Percentiles rank a stretch among this genome's conserved stretches.
phyloP scores from a whole-genome alignment of 2,797 vertebrate species.

The Anguilla megastoma region DNA sequence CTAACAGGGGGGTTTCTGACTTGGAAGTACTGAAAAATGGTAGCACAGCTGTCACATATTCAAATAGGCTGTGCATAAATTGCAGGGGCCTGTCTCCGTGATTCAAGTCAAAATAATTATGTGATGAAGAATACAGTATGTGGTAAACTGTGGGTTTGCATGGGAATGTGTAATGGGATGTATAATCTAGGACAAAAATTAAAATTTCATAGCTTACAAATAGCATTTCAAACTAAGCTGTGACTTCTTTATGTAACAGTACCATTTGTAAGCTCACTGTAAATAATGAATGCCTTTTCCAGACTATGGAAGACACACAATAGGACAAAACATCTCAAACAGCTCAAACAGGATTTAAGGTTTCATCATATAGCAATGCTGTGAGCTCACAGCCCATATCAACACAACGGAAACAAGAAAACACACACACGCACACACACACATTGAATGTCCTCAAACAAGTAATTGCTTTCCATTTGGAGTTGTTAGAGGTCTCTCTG shows the following conservation, averaged over 20 bases:
- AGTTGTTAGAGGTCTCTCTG: too few relatives aligned
- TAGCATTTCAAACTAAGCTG: slow-evolving; percentile 66
- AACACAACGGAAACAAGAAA: background rate
- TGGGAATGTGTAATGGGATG: slow-evolving; percentile 54
- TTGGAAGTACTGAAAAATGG: slow-evolving; percentile 56
- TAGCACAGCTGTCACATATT: slow-evolving; percentile 68
- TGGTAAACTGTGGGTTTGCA: slow-evolving; percentile 65
- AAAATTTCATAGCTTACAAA: slow-evolving; percentile 76
- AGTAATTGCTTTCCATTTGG: too few relatives aligned
- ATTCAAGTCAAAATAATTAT: slow-evolving; percentile 66
- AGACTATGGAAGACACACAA: background rate
- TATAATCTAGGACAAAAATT: slow-evolving; percentile 76
- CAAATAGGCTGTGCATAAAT: slow-evolving; percentile 62
- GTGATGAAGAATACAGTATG: slow-evolving; percentile 47
- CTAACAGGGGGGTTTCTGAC: slow-evolving; percentile 55
- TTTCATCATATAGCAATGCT: background rate
- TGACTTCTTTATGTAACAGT: slow-evolving; percentile 65
- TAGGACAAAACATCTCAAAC: background rate
- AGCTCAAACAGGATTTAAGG: background rate
- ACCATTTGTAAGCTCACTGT: slow-evolving; percentile 74
- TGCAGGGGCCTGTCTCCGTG: slow-evolving; percentile 57
- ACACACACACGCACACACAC: background rate
- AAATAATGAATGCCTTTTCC: slow-evolving; percentile 66
- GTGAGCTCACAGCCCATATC: background rate
- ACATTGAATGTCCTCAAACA: background rate